Conservation (phyloP, 1,140 invertebrate genomes). For the Sycophila sp. region DNA sequence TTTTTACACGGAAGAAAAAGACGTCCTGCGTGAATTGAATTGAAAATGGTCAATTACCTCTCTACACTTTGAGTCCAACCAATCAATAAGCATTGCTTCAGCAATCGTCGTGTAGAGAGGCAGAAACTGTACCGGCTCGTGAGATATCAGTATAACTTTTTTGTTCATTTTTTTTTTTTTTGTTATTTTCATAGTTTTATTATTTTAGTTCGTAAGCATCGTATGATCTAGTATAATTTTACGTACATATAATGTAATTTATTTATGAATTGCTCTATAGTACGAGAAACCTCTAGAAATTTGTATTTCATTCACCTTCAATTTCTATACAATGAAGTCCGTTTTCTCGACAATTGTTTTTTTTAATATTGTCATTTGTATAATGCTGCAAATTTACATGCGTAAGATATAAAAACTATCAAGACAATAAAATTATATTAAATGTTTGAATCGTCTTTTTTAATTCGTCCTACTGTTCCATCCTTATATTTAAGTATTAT, state of each 20-base stretch:
- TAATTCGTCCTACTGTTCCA: background rate
- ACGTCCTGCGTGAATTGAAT: conserved; percentile 32
- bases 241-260: conserved; percentile 42
- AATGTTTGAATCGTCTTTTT: conserved; percentile 47
- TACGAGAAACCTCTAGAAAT: conserved; percentile 32
- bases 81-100: conserved; percentile 16
- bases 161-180: conserved; percentile 26
- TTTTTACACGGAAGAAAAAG: conserved; percentile 27
- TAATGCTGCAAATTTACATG: conserved; percentile 43
- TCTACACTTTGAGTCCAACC: conserved; percentile 37
- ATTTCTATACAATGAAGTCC: conserved; percentile 17
- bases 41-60: conserved; percentile 49
- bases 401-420: conserved; percentile 47
- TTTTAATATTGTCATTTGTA: conserved; percentile 40
- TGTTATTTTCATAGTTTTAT: conserved; percentile 38
- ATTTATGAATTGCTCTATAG: conserved; percentile 45
- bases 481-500: background rate
- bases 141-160: conserved; percentile 29
- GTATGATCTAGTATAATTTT: conserved; percentile 29
- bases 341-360: conserved; percentile 32
- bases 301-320: conserved; percentile 36
- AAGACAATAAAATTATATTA: conserved; percentile 62
- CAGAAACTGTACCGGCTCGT: conserved; percentile 24
- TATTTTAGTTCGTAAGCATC: conserved; percentile 29
- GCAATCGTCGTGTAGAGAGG: conserved; percentile 14